Base-by-base conservation (phyloP, 2,113 vertebrate genomes). In the Bujurquina vittata region DNA sequence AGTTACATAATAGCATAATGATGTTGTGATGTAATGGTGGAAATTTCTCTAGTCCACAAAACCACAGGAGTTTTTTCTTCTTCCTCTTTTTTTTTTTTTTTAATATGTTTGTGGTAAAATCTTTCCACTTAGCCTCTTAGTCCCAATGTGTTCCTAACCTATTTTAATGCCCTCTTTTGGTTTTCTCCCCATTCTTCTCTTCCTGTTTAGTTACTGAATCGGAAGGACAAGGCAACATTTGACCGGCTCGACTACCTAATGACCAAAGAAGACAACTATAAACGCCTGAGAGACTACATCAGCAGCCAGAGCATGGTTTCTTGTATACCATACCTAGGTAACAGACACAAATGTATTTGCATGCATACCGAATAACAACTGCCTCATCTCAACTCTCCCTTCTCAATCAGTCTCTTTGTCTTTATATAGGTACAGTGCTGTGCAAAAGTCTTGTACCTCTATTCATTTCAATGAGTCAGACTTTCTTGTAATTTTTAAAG, bases 241-340 rank as follows among this genome's bases (percentile, higher is more conserved):
- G 98, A 99, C 87, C 97, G 98, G 67, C 83, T 99, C 80, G 98
- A 99, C 89, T 99, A 98, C 92, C 96, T 99, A 89, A 99, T 99
- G 97, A 97, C 98, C 92, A 99, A 99, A 96, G 98, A 99, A 95
- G 98, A 99, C 94, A 99, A 99, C 95, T 99, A 99, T 91, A 99
- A 98, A 93, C 97, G 98, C 46, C 97, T 99, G 88, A 96, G 98
- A 94, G 97, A 99, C 92, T 98, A 96, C 92, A 98, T 99, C 90
- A 97, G 96, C 94, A 99, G 97, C 94, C 96, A 99, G 95, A 99
- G 99, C 95, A 99, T 99, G 98, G 98, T 98, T 80, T 97, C 98
- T 29, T 99, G 98, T 86, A 99, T 99, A 93, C 98, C 98, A 12
- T 99, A 99, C 93, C 95, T 99, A 92, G 98, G 98, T 99, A 97